A percentile compares a stretch with the other conserved stretches of the same genome.
These are phyloP conservation scores for Pogonus chalceus DNA, from an alignment of 1,140 invertebrate genomes.

Conservation along the genomic window DNA sequence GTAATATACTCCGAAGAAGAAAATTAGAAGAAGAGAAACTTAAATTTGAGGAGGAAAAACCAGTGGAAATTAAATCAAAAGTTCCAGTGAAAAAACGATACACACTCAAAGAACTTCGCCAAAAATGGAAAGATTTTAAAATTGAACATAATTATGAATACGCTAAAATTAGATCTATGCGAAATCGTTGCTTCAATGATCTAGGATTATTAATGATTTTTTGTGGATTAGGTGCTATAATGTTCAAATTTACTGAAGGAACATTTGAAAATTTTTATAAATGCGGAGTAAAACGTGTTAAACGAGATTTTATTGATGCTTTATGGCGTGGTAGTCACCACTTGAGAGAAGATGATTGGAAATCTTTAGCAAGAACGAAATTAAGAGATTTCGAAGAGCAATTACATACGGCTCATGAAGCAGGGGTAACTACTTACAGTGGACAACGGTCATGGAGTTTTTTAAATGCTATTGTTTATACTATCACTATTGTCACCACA, in stretches of 20 bases:
- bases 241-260: conserved; percentile 71
- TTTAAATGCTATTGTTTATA: conserved; percentile 85
- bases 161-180: conserved; percentile 40
- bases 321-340: conserved; percentile 71
- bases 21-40: background rate
- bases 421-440: conserved; percentile 68
- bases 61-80: conserved; percentile 12
- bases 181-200: conserved; percentile 57
- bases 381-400: conserved; percentile 80
- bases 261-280: conserved; percentile 77
- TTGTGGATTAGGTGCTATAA: conserved; percentile 64
- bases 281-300: conserved; percentile 75
- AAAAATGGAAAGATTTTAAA: conserved; percentile 46
- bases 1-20: conserved; percentile 2
- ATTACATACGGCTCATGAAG: conserved; percentile 69
- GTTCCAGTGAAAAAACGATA: conserved; percentile 15
- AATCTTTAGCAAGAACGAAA: conserved; percentile 66
- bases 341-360: conserved; percentile 79
- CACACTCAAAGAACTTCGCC: conserved; percentile 29
- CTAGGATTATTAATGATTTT: conserved; percentile 56
- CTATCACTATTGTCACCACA: conserved; percentile 83
- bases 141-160: conserved; percentile 46
- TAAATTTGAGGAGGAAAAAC: conserved; percentile 14
- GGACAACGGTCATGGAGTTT: conserved; percentile 85
- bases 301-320: conserved; percentile 71